These are phyloP conservation scores for Sarcophilus harrisii DNA, from an alignment of 2,797 vertebrate genomes.

Conservation along the genomic window DNA sequence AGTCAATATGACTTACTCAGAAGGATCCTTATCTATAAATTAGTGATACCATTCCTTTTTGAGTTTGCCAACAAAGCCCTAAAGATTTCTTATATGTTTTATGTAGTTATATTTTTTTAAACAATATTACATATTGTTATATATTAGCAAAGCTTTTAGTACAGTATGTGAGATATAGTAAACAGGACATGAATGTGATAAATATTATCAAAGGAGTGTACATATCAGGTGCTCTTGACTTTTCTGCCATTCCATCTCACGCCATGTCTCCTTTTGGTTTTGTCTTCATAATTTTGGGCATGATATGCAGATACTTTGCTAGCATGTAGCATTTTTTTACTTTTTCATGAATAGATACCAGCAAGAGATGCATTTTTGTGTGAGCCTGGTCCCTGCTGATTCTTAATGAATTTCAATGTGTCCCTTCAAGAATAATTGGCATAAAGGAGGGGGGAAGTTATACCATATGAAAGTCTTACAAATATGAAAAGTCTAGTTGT, in stretches of 20 bases:
- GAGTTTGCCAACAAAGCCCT: not conserved
- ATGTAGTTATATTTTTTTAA: not conserved
- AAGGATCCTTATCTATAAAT: not conserved
- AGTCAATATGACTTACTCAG: not conserved
- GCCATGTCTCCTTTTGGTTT: not conserved
- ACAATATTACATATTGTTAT: not conserved
- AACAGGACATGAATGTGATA: not conserved
- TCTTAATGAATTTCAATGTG: not conserved
- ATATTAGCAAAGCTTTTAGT: not conserved
- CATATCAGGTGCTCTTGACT: not conserved
- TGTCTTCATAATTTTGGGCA: not conserved
- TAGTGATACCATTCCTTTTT: not conserved
- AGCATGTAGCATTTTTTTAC: not conserved
- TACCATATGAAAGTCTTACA: not conserved
- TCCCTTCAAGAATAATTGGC: not conserved
- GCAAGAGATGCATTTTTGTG: not conserved
- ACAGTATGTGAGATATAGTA: not conserved
- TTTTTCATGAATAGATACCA: not conserved
- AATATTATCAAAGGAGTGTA: not conserved
- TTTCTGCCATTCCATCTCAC: not conserved
- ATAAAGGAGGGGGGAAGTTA: not conserved
- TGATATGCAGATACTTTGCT: not conserved
- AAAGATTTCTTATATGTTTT: not conserved
- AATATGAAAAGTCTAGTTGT: not conserved
- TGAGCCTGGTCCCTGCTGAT: not conserved